Evolutionary conservation across 2,888 invertebrate species (phyloP).

Genomic region (Caenorhabditis sp.): DNA sequence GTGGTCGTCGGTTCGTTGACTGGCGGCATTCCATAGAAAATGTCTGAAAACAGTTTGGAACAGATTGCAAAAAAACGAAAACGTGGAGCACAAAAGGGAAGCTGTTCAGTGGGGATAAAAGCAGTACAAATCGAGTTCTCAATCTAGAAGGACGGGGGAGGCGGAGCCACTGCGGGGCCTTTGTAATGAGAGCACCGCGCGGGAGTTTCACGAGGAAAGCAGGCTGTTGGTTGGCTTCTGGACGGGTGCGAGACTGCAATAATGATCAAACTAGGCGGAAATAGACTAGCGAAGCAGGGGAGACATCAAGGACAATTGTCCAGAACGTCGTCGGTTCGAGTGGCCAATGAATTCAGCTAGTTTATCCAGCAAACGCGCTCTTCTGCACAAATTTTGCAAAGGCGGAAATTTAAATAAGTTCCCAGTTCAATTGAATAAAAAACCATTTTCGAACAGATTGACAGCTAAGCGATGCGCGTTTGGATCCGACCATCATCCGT

Average conservation of each 20-base stretch:
- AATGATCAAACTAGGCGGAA: slow-evolving; percentile 26
- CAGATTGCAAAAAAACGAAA: not conserved
- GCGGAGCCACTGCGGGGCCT: slow-evolving; percentile 22
- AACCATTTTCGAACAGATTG: not conserved
- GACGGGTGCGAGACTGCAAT: slow-evolving; percentile 24
- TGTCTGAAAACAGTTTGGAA: slow-evolving; percentile 21
- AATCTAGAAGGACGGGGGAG: slow-evolving; percentile 1
- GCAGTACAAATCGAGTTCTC: slow-evolving; percentile 38
- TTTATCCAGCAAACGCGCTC: no score
- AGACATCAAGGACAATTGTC: slow-evolving; percentile 32
- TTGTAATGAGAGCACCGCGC: slow-evolving; percentile 47
- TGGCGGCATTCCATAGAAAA: slow-evolving; percentile 55
- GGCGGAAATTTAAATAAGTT: no score
- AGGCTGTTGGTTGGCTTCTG: slow-evolving; percentile 37
- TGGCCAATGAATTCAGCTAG: no score
- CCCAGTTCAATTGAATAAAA: no score
- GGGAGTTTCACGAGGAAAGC: slow-evolving; percentile 14
- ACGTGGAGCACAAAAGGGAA: not conserved
- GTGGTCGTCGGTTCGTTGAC: slow-evolving; percentile 44
- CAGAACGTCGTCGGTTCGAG: slow-evolving; percentile 1
- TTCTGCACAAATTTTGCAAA: no score
- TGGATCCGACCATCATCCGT: not conserved
- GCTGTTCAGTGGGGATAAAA: slow-evolving; percentile 1
- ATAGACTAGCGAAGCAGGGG: slow-evolving; percentile 6
- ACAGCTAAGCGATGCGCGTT: slow-evolving; percentile 1